Percentiles rank a stretch among this genome's conserved stretches.
These are phyloP conservation scores for Myotis davidii DNA, from an alignment of 2,113 vertebrate species.

Conservation along the genomic window DNA sequence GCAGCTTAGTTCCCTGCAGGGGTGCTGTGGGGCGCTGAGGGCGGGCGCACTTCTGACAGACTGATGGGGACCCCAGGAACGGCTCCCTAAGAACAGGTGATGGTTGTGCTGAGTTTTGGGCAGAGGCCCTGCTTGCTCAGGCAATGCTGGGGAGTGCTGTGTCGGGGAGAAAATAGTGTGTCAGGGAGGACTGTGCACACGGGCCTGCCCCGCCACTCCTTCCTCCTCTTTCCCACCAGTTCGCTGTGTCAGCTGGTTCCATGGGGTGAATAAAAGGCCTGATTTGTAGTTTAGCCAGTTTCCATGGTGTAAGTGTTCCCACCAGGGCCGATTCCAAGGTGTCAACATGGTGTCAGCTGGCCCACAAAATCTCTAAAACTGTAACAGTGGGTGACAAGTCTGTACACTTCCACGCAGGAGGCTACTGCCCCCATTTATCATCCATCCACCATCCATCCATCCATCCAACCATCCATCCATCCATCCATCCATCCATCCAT, in stretches of 20 bases:
- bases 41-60: too few relatives aligned
- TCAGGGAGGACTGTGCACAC: background rate
- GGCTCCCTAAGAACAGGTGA: background rate
- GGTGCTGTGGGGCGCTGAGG: too few relatives aligned
- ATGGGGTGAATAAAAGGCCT: background rate
- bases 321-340: background rate
- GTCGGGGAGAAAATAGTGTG: background rate
- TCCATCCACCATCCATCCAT: too few relatives aligned
- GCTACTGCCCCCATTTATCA: background rate
- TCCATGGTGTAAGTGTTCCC: background rate
- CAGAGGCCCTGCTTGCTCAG: background rate
- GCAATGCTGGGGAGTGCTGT: background rate
- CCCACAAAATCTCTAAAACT: background rate
- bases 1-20: rapidly evolving
- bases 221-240: background rate
- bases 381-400: background rate
- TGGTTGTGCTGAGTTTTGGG: background rate
- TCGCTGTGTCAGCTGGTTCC: background rate
- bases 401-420: background rate
- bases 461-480: background rate
- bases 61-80: too few relatives aligned
- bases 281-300: background rate
- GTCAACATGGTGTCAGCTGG: background rate
- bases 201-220: rapidly evolving
- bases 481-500: background rate